Conservation (phyloP, 2,888 invertebrate species). For the Habroteleia sp. region DNA sequence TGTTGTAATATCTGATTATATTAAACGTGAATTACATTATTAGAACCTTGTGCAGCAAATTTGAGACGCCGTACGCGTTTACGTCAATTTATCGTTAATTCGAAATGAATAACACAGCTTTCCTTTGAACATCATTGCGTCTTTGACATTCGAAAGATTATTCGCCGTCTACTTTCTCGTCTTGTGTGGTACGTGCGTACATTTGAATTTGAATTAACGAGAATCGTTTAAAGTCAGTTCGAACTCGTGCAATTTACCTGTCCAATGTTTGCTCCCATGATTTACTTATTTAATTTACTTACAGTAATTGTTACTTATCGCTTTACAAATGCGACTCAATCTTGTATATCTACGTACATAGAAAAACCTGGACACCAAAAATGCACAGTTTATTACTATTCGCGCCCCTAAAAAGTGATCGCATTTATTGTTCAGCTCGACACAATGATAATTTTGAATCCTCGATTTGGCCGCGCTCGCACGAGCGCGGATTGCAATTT, state of each 20-base stretch:
- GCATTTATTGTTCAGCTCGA: too few species aligned
- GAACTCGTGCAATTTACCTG: conserved; percentile 24
- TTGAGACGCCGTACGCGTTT: conserved; percentile 21
- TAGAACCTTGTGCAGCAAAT: conserved; percentile 46
- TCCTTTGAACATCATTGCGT: conserved; percentile 9
- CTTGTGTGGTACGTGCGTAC: not conserved
- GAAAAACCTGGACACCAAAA: conserved; percentile 59
- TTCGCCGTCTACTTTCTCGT: conserved; percentile 37
- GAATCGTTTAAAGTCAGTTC: conserved; percentile 33
- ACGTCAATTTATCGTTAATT: conserved; percentile 20
- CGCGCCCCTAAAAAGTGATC: conserved; percentile 12
- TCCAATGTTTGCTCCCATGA: conserved; percentile 50
- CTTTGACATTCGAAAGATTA: not conserved
- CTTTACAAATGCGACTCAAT: conserved; percentile 45
- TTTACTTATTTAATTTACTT: conserved; percentile 41
- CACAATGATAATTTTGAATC: too few species aligned
- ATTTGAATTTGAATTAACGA: not conserved
- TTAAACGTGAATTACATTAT: conserved; percentile 31
- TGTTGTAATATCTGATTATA: conserved; percentile 18
- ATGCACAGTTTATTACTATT: conserved; percentile 21
- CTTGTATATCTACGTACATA: conserved; percentile 40
- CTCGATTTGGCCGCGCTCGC: too few species aligned
- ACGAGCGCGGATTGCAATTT: conserved; percentile 6
- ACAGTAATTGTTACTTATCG: conserved; percentile 47
- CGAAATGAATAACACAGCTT: conserved; percentile 31